Evolutionary conservation across 2,113 vertebrate genomes (phyloP), one percentile per base, ranked within the genome.

Genomic region (Tragelaphus strepsiceros): DNA sequence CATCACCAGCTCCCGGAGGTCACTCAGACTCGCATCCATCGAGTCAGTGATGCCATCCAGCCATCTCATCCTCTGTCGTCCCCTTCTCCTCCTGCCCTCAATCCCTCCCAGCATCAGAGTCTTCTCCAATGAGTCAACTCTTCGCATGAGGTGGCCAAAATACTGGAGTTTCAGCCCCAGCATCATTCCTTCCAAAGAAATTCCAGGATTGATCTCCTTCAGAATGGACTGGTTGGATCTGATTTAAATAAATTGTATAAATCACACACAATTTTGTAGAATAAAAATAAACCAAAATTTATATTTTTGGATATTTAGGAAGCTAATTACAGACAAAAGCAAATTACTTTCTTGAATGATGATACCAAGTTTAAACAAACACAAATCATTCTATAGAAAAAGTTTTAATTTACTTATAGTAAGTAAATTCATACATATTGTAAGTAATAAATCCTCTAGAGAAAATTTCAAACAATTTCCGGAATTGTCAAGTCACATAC

Each of bases 381-480:
- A 87, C 49, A 71, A 67, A 43, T n/a, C 4, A 82, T 77, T 71
- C 22, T 92, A 7, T 7, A 82, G 16, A 90, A 95, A 84, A 92
- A 95, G 16, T 26, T 35, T 86, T 35, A 91, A 61, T 53, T 92
- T 90, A 95, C 32, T 83, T 92, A 49, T 6, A 91, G 10, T 16
- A 80, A 64, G 1, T 89, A 19, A 91, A 32, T 26, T 59, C 35
- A 56, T 90, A 54, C 61, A 85, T 90, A 95, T 9, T 83, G 0
- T 92, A 74, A 95, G 84, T 93, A 53, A 95, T 95, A 89, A 90
- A 94, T 95, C 94, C 1, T 91, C 53, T 83, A 88, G 8, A 85
- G 17, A 67, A 83, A 80, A 86, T 74, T 56, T 81, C 24, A 92
- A 28, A 56, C 4, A 22, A 0, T 95, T 96, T 96, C 32, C 78